Evolutionary conservation across 1,140 invertebrate species (phyloP), one percentile per base, ranked within the genome.

Genomic region (Streblospio benedicti): DNA sequence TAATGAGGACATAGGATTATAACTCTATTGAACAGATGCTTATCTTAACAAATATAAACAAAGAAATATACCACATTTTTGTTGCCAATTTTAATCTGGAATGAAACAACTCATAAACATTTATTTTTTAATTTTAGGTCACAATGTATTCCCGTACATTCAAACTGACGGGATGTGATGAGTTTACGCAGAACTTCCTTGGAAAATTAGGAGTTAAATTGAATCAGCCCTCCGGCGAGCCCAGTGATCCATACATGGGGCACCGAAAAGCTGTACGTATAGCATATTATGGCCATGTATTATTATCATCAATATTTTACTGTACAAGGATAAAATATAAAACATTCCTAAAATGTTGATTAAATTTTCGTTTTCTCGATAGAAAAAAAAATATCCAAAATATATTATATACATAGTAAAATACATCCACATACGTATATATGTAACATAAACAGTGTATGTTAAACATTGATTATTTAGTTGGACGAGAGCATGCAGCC

Each of bases 111-210:
- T n/a, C n/a, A n/a, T n/a, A n/a, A n/a, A n/a, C n/a, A n/a, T n/a
- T n/a, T n/a, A n/a, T n/a, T n/a, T n/a, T n/a, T n/a, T n/a, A n/a
- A n/a, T n/a, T n/a, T n/a, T n/a, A n/a, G n/a, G n/a, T 88, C 0
- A 84, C 84, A 55, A 81, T 91, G 60, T 89, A 84, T 72, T 87
- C 87, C 0, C 84, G 86, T 77, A 81, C 84, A 23, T 90, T 90
- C 71, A 87, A 86, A 76, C 87, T 95, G 30, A 84, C 85, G 0
- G 83, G 86, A 62, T 93, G 90, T 72, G 78, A 95, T 71, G 81
- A 85, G 60, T 95, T 93, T 70, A 93, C 91, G 0, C 77, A 88
- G 63, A 83, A 83, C 44, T 94, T 93, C 75, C 76, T 94, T 2
- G 88, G 86, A 71, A 84, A 87, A 27, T 82, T 88, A 55, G 92